Evolutionary conservation across 2,888 invertebrate genomes (phyloP).

Genomic region (Drosophila percnosoma): DNA sequence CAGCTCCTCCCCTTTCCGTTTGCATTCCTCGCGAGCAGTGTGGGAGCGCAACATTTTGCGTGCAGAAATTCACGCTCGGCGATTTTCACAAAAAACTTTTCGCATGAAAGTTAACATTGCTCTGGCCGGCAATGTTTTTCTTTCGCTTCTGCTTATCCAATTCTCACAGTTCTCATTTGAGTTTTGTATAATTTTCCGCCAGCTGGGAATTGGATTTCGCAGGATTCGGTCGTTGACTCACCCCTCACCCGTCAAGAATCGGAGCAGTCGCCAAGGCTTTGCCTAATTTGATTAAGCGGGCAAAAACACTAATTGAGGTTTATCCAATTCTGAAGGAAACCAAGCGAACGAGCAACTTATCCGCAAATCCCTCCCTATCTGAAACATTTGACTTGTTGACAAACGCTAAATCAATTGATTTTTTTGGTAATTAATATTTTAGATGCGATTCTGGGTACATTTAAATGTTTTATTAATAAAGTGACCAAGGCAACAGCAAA

Average conservation of each 20-base stretch:
- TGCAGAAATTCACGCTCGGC: slow-evolving; percentile 63
- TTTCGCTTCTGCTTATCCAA: slow-evolving; percentile 31
- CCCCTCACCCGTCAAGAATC: slow-evolving; percentile 10
- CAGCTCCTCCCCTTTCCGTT: not conserved
- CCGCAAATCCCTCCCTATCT: not conserved
- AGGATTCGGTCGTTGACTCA: slow-evolving; percentile 40
- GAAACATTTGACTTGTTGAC: slow-evolving; percentile 20
- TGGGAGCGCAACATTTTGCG: slow-evolving; percentile 31
- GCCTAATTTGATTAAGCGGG: slow-evolving; percentile 73
- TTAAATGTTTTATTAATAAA: not conserved
- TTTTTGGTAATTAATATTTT: not conserved
- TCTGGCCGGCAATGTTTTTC: slow-evolving; percentile 49
- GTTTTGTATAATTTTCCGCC: slow-evolving; percentile 69
- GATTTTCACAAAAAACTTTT: slow-evolving; percentile 69
- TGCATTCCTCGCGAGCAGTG: not conserved
- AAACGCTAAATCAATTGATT: slow-evolving; percentile 4
- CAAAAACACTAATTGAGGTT: slow-evolving; percentile 72
- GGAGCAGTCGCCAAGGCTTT: slow-evolving; percentile 35
- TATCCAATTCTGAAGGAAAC: slow-evolving; percentile 64
- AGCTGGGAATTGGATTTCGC: slow-evolving; percentile 64
- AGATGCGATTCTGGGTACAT: not conserved
- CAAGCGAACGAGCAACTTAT: slow-evolving; percentile 22
- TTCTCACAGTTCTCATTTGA: slow-evolving; percentile 55
- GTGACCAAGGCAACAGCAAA: not conserved
- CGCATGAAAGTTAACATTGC: slow-evolving; percentile 75